Conservation (phyloP, 2,797 vertebrate genomes). For the Denticeps clupeoides region DNA sequence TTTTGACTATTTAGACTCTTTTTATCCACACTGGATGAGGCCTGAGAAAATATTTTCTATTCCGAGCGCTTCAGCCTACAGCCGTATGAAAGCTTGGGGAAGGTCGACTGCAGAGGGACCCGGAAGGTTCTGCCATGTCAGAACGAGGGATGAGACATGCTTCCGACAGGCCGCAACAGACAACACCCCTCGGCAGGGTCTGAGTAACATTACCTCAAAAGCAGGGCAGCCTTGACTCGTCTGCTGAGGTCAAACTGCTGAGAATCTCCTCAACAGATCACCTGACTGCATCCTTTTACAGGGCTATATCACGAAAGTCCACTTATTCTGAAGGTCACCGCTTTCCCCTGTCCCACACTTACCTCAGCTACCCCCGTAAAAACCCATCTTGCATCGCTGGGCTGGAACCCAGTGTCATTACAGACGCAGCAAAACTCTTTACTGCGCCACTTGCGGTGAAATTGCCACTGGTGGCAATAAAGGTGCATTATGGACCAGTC, state of each 20-base stretch:
- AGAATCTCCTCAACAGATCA: no score
- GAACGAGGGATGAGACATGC: not conserved
- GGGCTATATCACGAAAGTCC: no score
- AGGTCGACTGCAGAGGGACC: not conserved
- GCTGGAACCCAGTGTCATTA: slow-evolving; percentile 11
- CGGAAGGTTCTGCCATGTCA: not conserved
- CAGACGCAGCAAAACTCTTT: slow-evolving; percentile 4
- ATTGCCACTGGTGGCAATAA: not conserved
- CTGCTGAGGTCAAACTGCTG: no score
- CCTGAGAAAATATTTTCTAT: no score
- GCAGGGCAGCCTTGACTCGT: not conserved
- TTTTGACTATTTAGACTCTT: no score
- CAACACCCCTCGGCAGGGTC: not conserved
- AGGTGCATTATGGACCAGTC: not conserved
- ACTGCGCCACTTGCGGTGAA: slow-evolving; percentile 1
- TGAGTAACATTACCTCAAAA: slow-evolving; percentile 1
- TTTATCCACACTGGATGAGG: no score
- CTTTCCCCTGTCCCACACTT: not conserved
- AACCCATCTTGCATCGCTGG: slow-evolving; percentile 13
- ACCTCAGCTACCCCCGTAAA: slow-evolving; percentile 8
- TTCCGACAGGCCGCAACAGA: slow-evolving; percentile 1
- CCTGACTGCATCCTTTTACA: no score
- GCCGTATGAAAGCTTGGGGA: not conserved
- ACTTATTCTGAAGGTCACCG: not conserved
- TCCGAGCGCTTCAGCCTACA: no score